A percentile compares a stretch with the other conserved stretches of the same genome.
Conservation (phyloP, 2,113 vertebrate species). For the Ptyas mucosa region DNA sequence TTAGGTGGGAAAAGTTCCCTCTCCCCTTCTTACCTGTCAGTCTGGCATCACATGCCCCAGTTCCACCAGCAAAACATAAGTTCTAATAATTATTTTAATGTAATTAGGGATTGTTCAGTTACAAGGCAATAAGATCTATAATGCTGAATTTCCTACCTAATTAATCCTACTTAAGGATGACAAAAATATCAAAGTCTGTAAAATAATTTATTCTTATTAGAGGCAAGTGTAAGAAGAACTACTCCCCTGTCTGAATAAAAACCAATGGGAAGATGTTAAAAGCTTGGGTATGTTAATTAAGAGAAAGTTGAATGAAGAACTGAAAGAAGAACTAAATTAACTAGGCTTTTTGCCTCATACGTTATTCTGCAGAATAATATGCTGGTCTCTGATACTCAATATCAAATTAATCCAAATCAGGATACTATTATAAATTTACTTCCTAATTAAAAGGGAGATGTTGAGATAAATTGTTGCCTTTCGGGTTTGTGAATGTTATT, state of each 20-base stretch:
- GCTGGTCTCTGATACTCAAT: background rate
- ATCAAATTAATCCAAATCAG: background rate
- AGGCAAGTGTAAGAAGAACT: background rate
- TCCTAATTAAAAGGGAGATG: background rate
- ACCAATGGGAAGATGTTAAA: background rate
- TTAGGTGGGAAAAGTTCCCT: background rate
- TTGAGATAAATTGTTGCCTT: background rate
- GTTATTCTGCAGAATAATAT: background rate
- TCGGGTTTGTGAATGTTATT: background rate
- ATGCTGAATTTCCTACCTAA: background rate
- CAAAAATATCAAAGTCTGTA: background rate
- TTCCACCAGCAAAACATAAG: background rate
- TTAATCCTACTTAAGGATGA: background rate
- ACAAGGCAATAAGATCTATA: background rate
- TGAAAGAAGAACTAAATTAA: background rate
- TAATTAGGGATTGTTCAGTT: background rate
- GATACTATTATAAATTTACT: background rate
- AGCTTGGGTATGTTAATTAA: background rate
- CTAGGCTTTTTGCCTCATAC: background rate
- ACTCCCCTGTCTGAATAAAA: background rate
- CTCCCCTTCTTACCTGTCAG: background rate
- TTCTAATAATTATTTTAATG: background rate
- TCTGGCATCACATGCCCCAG: background rate
- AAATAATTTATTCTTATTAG: background rate
- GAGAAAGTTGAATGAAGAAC: background rate